Conservation (phyloP, 2,888 invertebrate species). For the Drosophila suboccidentalis region DNA sequence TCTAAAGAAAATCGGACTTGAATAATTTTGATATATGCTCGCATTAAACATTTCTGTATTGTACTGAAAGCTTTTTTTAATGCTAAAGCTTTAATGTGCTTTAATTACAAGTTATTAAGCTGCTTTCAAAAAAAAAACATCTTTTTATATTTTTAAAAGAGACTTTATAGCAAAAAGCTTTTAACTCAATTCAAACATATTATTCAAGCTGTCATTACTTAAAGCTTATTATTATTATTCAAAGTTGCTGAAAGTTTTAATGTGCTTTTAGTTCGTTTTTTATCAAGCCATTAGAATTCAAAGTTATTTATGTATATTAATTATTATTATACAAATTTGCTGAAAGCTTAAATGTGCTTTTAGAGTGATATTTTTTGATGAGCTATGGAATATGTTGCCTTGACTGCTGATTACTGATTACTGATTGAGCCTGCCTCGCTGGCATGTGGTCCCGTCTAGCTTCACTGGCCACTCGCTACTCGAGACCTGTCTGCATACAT, state of each 20-base stretch:
- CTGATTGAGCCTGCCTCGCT: slow-evolving; percentile 37
- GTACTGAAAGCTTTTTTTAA: background rate
- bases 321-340: background rate
- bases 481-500: slow-evolving; percentile 59
- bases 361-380: background rate
- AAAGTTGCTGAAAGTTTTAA: background rate
- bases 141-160: no score
- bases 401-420: slow-evolving; percentile 4
- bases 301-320: no score
- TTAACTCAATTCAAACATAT: no score
- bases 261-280: background rate
- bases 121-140: no score
- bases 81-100: background rate
- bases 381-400: background rate
- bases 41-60: background rate
- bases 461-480: slow-evolving; percentile 38
- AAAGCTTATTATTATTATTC: no score
- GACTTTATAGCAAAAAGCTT: no score
- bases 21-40: background rate
- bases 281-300: no score
- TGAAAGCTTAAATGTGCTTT: background rate
- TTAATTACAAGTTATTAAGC: background rate
- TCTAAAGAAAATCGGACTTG: background rate
- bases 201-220: no score
- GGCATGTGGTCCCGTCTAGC: slow-evolving; percentile 16